Evolutionary conservation across 92 coral and sea anemone species (phyloP), one percentile per base, ranked within the genome.

Genomic region (Porites evermanni): DNA sequence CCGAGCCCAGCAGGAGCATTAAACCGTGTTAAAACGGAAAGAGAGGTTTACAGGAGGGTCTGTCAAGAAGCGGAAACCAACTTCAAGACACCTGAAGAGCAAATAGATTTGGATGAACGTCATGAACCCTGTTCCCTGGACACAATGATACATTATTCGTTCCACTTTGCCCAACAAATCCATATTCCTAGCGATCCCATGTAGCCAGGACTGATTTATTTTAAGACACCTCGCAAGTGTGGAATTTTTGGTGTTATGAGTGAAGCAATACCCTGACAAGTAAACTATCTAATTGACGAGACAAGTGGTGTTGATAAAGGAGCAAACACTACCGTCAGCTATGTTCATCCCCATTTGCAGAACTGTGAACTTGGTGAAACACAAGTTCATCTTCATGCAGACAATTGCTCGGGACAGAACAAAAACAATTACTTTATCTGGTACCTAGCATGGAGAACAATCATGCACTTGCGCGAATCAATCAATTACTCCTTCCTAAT

Each of bases 201-300:
- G 59, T 8, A 53, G 59, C 59, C 59, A 8, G 59, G 59, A 8
- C 59, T 8, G 12, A 91, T 91, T 23, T 23, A 23, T 23, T 23
- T 23, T 58, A 14, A 70, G 77, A 23, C 24, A 23, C 24, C 24
- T 23, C 68, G 93, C n/a, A 92, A 92, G 50, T 92, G 92, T 52
- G 91, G 86, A n/a, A 70, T 92, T 5, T 92, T 92, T 69, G 89
- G 92, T 21, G 74, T 69, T n/a, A 84, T 92, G 24, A 89, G 92
- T 51, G 88, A 92, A 47, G 95, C 81, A 12, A 73, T 89, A 65
- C 86, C 81, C 11, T 82, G 80, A 47, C 90, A 91, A 69, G 59
- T 53, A 84, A 88, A 88, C 73, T 92, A 67, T 32, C 73, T 92
- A 8, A 85, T 92, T 12, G 90, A 86, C 26, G 95, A 92, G 65